Evolutionary conservation across 37 sponge, comb jelly and placozoan species (phyloP).

Genomic region (Hexactinellida sp.): DNA sequence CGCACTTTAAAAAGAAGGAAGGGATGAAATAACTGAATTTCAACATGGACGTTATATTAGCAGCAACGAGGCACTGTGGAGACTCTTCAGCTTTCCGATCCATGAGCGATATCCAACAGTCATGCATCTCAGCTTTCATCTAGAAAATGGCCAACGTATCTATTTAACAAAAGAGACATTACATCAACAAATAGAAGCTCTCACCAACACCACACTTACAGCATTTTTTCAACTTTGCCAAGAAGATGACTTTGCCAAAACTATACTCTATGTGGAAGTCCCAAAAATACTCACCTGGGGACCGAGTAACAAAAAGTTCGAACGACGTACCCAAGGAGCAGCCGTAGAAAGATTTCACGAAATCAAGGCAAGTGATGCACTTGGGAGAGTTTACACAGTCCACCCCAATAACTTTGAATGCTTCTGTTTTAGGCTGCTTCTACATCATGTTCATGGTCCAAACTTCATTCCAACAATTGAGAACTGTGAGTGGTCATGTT

Average conservation of each 20-base stretch:
- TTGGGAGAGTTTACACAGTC: conserved; percentile 28
- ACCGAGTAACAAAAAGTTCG: conserved; percentile 12
- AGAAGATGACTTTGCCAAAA: conserved; percentile 24
- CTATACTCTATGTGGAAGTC: conserved; percentile 22
- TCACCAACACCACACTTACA: conserved; percentile 33
- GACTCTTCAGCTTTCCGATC: conserved; percentile 32
- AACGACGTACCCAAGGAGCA: conserved; percentile 27
- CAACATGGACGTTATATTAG: too few species aligned
- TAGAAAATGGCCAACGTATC: conserved; percentile 28
- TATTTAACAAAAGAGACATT: conserved; percentile 31
- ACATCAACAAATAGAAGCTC: background rate
- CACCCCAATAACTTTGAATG: conserved; percentile 25
- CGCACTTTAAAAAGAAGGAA: background rate
- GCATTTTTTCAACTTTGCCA: conserved; percentile 27
- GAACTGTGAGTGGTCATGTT: conserved; percentile 23
- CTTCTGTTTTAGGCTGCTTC: conserved; percentile 32
- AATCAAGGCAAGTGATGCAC: conserved; percentile 20
- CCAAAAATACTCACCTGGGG: conserved; percentile 27
- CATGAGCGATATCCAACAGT: conserved; percentile 31
- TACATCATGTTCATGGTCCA: conserved; percentile 28
- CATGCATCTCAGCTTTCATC: conserved; percentile 26
- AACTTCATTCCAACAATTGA: conserved; percentile 18
- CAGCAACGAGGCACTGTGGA: conserved; percentile 20
- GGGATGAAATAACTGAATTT: conserved; percentile 29
- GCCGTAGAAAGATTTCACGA: background rate